Base-by-base conservation (phyloP, 2,888 invertebrate genomes). In the Andrena marginata region DNA sequence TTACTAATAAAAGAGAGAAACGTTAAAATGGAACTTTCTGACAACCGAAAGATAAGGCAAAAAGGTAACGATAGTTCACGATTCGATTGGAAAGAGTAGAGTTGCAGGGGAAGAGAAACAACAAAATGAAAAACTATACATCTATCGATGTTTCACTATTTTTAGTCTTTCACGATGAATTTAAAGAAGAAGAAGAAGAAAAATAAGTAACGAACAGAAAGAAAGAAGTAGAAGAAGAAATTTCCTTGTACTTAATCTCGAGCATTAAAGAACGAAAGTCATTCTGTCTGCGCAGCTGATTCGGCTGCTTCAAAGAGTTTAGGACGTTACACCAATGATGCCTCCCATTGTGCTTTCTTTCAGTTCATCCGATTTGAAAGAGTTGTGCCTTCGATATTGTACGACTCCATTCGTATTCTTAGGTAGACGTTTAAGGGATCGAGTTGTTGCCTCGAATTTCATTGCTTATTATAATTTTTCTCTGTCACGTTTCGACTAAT, bases 341-440 rank as follows among this genome's bases (percentile, higher is more conserved):
- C 84, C 89, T 84, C 87, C 87, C 81, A 84, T 85, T 85, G 85
- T 84, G 87, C 87, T 85, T 89, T 89, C 84, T 89, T 89, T 88
- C 85, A 85, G 85, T 88, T 88, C 77, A 69, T 80, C 72, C 80
- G 79, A 82, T 87, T 88, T 78, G 70, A 84, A 84, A 89, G 81
- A 86, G 87, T 89, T 89, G 89, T 88, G 89, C 89, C 88, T 87
- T 88, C 72, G 83, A 88, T 84, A 84, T 85, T 77, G 87, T 85
- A 78, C 89, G 88, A 85, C 88, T 88, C 87, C 89, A 68, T 84
- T 81, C 65, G 76, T 89, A 87, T 81, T 85, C 49, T 88, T 89
- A 85, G 78, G 69, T 88, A 84, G 87, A 84, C 69, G 72, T 87
- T 84, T 89, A 85, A 89, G 84, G 26, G 72, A 81, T 78, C 82